Evolutionary conservation across 2,888 invertebrate species (phyloP), one percentile per base, ranked within the genome.

Genomic region (Augiades crinisus): DNA sequence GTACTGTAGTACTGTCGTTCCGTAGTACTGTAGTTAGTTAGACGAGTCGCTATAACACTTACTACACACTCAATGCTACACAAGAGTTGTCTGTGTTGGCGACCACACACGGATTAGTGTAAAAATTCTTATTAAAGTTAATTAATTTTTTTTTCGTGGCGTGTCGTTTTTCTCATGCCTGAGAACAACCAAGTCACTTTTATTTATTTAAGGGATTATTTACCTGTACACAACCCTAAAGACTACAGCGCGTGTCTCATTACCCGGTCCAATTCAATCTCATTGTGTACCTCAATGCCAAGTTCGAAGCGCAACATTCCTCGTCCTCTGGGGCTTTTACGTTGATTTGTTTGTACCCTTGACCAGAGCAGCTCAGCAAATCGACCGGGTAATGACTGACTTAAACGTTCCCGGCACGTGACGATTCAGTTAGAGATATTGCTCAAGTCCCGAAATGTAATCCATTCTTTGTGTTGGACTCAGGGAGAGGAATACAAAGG

Each of bases 281-380:
- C 70, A 70, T 70, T 70, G 64, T 51, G 53, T 24, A 50, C 55
- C 56, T 72, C 84, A 85, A 82, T 83, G 82, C 81, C 83, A 86
- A 83, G 83, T 83, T 84, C 82, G 75, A 55, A 54, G 53, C 59
- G 45, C 47, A 47, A 55, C 62, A 62, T 61, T 60, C 59, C 60
- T 46, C 38, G 54, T 24, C 27, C 46, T 47, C 47, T n/a, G 43
- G 49, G 55, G 75, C 81, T 83, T 68, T 85, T 72, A 68, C 60
- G 53, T 63, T 82, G 81, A 86, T 87, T 81, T 81, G 79, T 78
- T 81, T 74, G 68, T 61, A 64, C 68, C 67, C 69, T 70, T 65
- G 69, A 71, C 61, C 64, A 59, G 46, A 31, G 34, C 49, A 37
- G 52, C 31, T 17, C 27, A 41, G 51, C 46, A 55, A 60, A 62